Conservation (phyloP, 2,113 vertebrate species). For the Columba janthina region DNA sequence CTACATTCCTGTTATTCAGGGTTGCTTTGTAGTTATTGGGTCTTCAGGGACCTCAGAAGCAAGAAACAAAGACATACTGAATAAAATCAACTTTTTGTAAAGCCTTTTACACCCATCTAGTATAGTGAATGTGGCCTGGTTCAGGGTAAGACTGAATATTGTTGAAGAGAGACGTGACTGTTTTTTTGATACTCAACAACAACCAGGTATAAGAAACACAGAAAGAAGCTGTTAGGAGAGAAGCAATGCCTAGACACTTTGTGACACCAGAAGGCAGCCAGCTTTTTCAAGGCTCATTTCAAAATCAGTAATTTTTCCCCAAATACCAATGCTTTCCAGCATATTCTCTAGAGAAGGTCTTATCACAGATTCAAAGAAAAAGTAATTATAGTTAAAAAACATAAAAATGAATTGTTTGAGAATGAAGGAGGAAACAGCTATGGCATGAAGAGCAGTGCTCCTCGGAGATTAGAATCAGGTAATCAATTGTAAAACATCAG, state of each 20-base stretch:
- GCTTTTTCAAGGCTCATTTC: background rate
- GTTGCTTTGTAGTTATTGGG: slow-evolving; percentile 76
- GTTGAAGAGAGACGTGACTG: background rate
- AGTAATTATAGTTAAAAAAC: background rate
- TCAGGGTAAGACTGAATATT: background rate
- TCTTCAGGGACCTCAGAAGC: slow-evolving; percentile 70
- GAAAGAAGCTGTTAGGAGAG: background rate
- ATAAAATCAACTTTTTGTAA: slow-evolving; percentile 55
- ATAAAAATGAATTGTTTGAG: background rate
- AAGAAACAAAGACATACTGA: slow-evolving; percentile 73
- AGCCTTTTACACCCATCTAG: slow-evolving; percentile 55
- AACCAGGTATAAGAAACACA: background rate
- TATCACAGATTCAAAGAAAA: background rate
- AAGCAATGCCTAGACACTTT: background rate
- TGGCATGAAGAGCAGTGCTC: background rate
- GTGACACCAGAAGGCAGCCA: background rate
- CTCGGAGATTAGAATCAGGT: background rate
- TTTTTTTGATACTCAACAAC: background rate
- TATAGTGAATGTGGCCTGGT: background rate
- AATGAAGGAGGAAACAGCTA: background rate
- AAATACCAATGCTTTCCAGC: background rate
- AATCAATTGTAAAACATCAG: background rate
- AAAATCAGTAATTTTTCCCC: background rate
- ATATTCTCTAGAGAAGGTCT: background rate
- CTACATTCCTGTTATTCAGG: slow-evolving; percentile 66